Conservation (phyloP, 2,888 invertebrate species). For the Ceraclea dissimilis region DNA sequence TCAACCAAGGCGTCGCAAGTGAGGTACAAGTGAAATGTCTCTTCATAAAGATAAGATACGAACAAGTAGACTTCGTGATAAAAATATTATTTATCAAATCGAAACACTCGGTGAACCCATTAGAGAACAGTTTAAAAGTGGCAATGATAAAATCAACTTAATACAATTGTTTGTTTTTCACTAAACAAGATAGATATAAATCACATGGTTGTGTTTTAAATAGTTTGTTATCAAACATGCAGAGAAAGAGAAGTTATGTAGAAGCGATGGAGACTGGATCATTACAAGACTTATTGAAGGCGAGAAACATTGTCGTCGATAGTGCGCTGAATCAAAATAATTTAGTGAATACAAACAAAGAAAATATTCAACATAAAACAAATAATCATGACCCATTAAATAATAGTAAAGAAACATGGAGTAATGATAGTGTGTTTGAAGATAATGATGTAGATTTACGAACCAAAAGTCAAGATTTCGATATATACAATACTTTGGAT, state of each 20-base stretch:
- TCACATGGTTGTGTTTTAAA: neutral
- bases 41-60: slow-evolving; percentile 12
- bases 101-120: slow-evolving; percentile 4
- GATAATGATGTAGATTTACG: neutral
- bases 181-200: slow-evolving; percentile 2
- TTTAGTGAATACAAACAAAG: neutral
- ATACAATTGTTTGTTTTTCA: slow-evolving; percentile 10
- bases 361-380: neutral
- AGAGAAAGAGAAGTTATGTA: slow-evolving; percentile 23
- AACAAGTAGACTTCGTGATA: slow-evolving; percentile 4
- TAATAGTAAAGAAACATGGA: neutral
- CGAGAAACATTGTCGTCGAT: neutral
- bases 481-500: neutral
- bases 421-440: neutral
- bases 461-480: slow-evolving; percentile 1
- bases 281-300: slow-evolving; percentile 5
- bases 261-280: slow-evolving; percentile 22
- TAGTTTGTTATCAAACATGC: slow-evolving; percentile 9
- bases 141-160: neutral
- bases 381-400: neutral
- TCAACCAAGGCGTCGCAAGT: too few species aligned
- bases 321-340: slow-evolving; percentile 1
- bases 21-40: slow-evolving; percentile 4
- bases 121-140: neutral
- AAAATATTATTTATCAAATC: slow-evolving; percentile 9